Conservation (phyloP, 1,140 invertebrate genomes). For the Drosophila sturtevanti region DNA sequence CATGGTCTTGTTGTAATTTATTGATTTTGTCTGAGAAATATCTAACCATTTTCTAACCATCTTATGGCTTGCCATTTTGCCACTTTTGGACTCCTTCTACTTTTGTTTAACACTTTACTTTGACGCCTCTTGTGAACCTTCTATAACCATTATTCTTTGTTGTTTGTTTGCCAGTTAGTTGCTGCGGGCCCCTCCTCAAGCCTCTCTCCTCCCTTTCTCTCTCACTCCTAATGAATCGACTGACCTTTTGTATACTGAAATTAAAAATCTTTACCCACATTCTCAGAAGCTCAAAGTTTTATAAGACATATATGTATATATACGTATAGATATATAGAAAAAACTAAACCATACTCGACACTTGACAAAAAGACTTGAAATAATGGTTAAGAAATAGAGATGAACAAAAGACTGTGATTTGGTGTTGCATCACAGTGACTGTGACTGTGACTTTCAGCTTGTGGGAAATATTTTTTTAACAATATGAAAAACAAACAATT, state of each 20-base stretch:
- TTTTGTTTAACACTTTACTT: conserved; percentile 59
- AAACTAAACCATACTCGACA: conserved; percentile 61
- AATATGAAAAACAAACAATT: too few species aligned
- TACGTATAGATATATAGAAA: too few species aligned
- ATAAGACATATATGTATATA: conserved; percentile 58
- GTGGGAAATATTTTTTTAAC: too few species aligned
- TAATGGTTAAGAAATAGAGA: neutral
- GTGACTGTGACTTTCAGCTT: neutral
- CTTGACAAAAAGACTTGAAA: conserved; percentile 21
- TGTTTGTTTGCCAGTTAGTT: conserved; percentile 23
- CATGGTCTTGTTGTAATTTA: conserved; percentile 25
- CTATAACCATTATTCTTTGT: conserved; percentile 29
- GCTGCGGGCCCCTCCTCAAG: conserved; percentile 13
- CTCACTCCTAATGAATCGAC: neutral
- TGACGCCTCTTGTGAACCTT: conserved; percentile 44
- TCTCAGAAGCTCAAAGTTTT: neutral
- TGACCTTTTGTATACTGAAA: neutral
- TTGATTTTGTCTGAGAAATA: conserved; percentile 60
- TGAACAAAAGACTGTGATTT: neutral
- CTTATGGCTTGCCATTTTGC: neutral
- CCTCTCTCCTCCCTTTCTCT: neutral
- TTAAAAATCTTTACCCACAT: conserved; percentile 14
- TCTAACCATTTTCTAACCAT: neutral
- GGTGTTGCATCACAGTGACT: neutral
- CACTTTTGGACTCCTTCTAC: conserved; percentile 3